phyloP scores from a whole-genome alignment of 2,888 invertebrate species.

The Aromia moschata region DNA sequence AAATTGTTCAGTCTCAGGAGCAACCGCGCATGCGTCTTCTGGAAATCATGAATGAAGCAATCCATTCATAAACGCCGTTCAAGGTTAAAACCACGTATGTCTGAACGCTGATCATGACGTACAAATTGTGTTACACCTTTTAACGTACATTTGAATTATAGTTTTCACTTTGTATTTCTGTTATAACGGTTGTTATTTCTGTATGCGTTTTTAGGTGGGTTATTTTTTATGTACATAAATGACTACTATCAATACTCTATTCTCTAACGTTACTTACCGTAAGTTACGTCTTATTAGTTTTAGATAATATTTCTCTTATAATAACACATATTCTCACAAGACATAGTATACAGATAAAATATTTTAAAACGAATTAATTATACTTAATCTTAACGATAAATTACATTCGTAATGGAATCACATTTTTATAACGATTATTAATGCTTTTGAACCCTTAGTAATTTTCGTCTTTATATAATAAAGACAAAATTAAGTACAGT shows the following conservation, averaged over 20 bases:
- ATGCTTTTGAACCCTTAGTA: conserved; percentile 26
- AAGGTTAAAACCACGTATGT: too few relatives aligned
- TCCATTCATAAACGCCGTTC: too few relatives aligned
- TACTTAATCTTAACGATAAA: conserved; percentile 29
- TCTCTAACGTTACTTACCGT: conserved; percentile 55
- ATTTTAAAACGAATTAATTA: conserved; percentile 21
- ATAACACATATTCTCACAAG: conserved; percentile 49
- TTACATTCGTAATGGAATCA: conserved; percentile 51
- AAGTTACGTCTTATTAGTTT: conserved; percentile 42
- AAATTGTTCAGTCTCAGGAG: too few relatives aligned
- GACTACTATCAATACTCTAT: conserved; percentile 41
- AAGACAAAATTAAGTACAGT: conserved; percentile 26
- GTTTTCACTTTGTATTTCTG: too few relatives aligned
- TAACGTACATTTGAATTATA: too few relatives aligned
- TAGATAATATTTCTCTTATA: conserved; percentile 45
- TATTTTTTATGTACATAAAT: conserved; percentile 39
- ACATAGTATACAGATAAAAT: conserved; percentile 43
- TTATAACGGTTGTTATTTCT: conserved; percentile 16
- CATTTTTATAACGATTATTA: conserved; percentile 43
- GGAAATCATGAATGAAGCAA: too few relatives aligned
- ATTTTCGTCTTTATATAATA: conserved; percentile 25
- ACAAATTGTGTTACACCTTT: too few relatives aligned
- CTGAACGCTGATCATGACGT: too few relatives aligned
- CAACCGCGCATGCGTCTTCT: too few relatives aligned
- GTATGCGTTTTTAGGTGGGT: background rate